phyloP scores from a whole-genome alignment of 2,797 vertebrate genomes.

The Sebastes iracundus region DNA sequence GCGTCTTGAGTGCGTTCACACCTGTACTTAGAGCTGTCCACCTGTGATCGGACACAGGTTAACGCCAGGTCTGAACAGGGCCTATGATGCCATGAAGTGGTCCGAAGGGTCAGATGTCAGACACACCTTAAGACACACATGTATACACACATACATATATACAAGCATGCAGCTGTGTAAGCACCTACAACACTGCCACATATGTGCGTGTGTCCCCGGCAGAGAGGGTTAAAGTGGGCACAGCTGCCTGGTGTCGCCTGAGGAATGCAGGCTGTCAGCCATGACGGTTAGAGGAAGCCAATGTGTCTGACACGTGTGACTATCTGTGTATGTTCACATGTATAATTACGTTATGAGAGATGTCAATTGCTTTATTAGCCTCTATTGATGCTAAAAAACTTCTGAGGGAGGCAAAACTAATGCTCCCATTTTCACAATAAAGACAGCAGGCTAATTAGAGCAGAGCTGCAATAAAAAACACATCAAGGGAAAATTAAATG shows the following conservation, averaged over 20 bases:
- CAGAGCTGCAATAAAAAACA: neutral
- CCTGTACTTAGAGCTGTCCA: too few species aligned
- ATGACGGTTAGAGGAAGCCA: conserved; percentile 14
- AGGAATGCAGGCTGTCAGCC: conserved; percentile 22
- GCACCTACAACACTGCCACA: neutral
- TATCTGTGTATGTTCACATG: neutral
- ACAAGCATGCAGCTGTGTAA: neutral
- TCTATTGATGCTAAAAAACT: neutral
- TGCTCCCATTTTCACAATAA: conserved; percentile 9
- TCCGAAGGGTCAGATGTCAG: conserved; percentile 6
- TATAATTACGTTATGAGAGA: neutral
- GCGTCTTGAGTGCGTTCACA: too few species aligned
- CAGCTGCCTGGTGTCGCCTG: conserved; percentile 8
- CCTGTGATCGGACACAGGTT: too few species aligned
- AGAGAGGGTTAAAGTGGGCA: conserved; percentile 5
- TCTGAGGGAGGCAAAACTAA: neutral
- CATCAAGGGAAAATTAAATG: neutral
- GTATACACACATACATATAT: conserved; percentile 2
- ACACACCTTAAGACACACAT: neutral
- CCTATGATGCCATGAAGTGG: neutral
- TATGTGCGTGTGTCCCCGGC: neutral
- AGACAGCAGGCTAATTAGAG: conserved; percentile 12
- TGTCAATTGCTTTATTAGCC: neutral
- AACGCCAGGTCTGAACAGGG: too few species aligned
- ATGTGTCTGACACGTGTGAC: conserved; percentile 1